phyloP scores from a whole-genome alignment of 2,888 invertebrate species.

The Nephrotoma flavescens region DNA sequence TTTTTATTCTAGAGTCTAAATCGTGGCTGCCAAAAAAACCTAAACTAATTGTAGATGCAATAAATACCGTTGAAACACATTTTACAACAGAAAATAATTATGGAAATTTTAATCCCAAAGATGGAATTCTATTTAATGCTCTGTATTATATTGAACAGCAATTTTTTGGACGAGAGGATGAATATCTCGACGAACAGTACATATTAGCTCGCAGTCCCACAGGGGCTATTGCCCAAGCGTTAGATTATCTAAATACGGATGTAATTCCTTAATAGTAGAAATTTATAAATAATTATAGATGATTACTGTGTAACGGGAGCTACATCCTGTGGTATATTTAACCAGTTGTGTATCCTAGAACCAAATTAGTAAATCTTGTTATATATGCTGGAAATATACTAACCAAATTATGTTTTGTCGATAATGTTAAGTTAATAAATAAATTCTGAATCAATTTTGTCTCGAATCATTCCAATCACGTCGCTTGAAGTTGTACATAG shows the following conservation, averaged over 20 bases:
- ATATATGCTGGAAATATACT: not conserved
- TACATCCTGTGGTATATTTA: not conserved
- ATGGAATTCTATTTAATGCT: slow-evolving; percentile 25
- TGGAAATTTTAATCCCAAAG: slow-evolving; percentile 22
- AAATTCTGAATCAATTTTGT: not conserved
- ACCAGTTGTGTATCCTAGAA: not conserved
- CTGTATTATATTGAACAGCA: slow-evolving; percentile 27
- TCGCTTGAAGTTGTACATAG: not conserved
- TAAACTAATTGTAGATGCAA: not conserved
- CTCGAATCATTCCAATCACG: too few species aligned
- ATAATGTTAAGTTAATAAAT: not conserved
- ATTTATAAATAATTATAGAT: not conserved
- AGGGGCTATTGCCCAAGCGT: not conserved
- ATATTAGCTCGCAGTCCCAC: not conserved
- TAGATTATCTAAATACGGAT: not conserved
- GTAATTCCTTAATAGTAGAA: not conserved
- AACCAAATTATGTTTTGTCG: not conserved
- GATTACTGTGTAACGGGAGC: not conserved
- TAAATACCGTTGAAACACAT: not conserved
- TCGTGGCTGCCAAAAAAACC: slow-evolving; percentile 18
- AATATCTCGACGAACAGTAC: not conserved
- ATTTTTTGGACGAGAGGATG: slow-evolving; percentile 17
- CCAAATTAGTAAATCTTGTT: not conserved
- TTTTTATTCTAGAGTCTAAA: slow-evolving; percentile 22
- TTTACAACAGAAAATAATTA: slow-evolving; percentile 6